These are phyloP conservation scores for Neopelma chrysocephalum DNA, from an alignment of 2,797 vertebrate genomes.

Conservation along the genomic window DNA sequence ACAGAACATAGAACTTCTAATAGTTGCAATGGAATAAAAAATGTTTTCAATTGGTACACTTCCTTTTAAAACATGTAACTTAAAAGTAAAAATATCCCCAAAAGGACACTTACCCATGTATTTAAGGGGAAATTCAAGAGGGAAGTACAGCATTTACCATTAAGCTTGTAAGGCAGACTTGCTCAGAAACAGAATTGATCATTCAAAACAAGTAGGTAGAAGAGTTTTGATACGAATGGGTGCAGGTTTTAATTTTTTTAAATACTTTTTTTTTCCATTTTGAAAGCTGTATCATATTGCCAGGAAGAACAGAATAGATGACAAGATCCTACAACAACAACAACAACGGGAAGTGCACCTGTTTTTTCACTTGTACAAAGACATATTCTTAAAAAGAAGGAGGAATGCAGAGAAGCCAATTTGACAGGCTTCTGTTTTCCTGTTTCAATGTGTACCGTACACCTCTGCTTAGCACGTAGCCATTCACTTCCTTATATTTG, in stretches of 20 bases:
- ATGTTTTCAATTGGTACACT: background rate
- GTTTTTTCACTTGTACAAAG: background rate
- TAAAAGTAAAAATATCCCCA: background rate
- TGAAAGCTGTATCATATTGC: background rate
- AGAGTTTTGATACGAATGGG: background rate
- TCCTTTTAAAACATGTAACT: background rate
- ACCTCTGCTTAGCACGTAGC: background rate
- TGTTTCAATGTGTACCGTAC: background rate
- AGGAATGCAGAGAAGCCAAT: background rate
- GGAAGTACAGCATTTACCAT: background rate
- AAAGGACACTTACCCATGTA: constrained; percentile 8
- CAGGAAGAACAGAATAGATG: background rate
- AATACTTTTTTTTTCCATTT: background rate
- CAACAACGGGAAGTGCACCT: background rate
- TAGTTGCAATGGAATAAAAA: constrained; percentile 23
- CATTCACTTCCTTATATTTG: background rate
- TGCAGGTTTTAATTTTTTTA: background rate
- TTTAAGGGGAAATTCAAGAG: background rate
- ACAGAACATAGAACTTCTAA: constrained; percentile 59
- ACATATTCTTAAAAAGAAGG: background rate
- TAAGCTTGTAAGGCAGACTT: background rate
- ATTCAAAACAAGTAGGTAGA: background rate
- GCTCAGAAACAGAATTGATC: background rate
- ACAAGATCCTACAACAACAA: background rate
- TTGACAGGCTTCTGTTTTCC: background rate